These are phyloP conservation scores for Enhydra lutris DNA, from an alignment of 2,113 vertebrate species.

Conservation along the genomic window DNA sequence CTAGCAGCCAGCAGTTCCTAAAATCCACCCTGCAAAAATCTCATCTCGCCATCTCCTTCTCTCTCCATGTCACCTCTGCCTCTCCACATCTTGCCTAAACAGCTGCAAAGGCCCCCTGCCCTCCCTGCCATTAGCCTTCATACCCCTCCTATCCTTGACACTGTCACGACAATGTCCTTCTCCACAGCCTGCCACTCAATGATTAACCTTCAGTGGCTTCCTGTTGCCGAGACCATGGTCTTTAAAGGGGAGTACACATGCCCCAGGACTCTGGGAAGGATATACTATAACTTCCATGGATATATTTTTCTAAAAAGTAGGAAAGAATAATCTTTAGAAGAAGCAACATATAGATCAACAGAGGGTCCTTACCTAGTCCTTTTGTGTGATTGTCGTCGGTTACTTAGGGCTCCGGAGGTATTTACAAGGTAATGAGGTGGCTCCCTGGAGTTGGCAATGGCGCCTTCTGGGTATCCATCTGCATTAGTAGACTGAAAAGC, in stretches of 20 bases:
- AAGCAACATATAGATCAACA: background rate
- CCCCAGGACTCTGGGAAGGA: background rate
- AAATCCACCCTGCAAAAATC: background rate
- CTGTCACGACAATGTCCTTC: background rate
- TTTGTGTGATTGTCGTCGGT: background rate
- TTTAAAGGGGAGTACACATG: background rate
- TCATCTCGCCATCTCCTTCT: background rate
- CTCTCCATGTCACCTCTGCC: background rate
- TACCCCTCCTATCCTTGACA: background rate
- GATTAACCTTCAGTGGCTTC: background rate
- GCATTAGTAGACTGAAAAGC: background rate
- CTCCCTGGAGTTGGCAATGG: background rate
- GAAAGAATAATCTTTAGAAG: background rate
- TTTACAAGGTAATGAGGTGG: background rate
- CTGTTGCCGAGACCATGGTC: background rate
- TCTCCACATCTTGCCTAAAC: background rate
- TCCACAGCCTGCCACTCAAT: background rate
- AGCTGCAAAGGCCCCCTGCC: background rate
- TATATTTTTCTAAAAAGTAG: background rate
- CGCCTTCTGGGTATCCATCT: no score
- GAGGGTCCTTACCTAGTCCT: background rate
- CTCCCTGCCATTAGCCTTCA: background rate
- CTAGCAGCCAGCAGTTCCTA: background rate
- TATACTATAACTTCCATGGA: background rate
- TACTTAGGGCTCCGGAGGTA: background rate